These are phyloP conservation scores for Menidia menidia DNA, from an alignment of 2,797 vertebrate species.

Conservation along the genomic window DNA sequence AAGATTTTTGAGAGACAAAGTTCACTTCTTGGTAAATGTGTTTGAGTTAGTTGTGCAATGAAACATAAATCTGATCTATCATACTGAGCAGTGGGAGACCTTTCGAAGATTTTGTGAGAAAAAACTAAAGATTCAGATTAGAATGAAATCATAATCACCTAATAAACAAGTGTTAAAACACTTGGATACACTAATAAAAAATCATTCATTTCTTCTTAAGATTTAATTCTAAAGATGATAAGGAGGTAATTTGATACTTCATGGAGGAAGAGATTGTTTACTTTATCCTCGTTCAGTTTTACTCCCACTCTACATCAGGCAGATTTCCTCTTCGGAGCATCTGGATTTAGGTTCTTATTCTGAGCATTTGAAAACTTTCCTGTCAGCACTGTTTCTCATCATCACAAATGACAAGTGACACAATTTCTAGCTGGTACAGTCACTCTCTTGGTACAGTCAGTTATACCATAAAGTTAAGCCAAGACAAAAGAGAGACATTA, in stretches of 20 bases:
- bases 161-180: not conserved
- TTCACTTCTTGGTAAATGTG: conserved; percentile 20
- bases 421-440: too few relatives aligned
- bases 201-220: not conserved
- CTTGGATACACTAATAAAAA: not conserved
- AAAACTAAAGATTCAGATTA: not conserved
- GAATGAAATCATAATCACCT: conserved; percentile 1
- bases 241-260: too few relatives aligned
- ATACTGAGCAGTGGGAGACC: conserved; percentile 14
- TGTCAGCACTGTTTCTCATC: too few relatives aligned
- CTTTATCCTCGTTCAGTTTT: not conserved
- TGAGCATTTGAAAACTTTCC: too few relatives aligned
- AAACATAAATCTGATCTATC: not conserved
- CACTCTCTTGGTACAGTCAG: not conserved
- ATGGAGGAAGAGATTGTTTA: not conserved
- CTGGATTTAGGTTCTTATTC: not conserved
- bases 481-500: not conserved
- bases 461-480: not conserved
- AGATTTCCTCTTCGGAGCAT: not conserved
- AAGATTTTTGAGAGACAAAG: too few relatives aligned
- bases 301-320: not conserved
- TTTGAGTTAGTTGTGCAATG: conserved; percentile 12
- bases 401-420: too few relatives aligned
- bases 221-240: not conserved
- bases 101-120: conserved; percentile 26